phyloP scores from a whole-genome alignment of 2,113 vertebrate species.

The Gallinago media region DNA sequence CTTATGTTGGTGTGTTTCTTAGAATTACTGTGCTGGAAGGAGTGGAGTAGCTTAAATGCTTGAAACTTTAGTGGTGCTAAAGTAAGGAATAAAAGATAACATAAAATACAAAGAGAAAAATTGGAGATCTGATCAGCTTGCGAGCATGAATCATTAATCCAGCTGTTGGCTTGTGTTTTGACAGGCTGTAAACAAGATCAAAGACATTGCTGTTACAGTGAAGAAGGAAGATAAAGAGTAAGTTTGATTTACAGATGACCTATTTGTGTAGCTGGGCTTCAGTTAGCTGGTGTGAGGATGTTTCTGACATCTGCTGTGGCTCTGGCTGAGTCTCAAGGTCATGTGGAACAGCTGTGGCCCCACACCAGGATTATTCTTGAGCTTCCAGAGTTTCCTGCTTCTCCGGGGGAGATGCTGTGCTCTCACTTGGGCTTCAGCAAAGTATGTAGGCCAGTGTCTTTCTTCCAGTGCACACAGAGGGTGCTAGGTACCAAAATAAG shows the following conservation, averaged over 20 bases:
- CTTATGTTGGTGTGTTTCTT: fast-evolving
- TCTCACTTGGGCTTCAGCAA: background rate
- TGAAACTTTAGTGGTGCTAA: background rate
- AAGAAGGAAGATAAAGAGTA: constrained; percentile 93
- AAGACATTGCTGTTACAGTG: constrained; percentile 88
- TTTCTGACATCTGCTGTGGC: background rate
- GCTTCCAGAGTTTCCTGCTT: background rate
- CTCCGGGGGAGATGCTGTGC: fast-evolving
- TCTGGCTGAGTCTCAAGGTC: background rate
- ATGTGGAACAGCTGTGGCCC: background rate
- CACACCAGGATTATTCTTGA: fast-evolving
- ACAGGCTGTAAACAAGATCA: constrained; percentile 92
- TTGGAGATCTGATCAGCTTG: background rate
- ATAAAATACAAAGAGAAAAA: background rate
- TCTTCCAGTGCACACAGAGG: fast-evolving
- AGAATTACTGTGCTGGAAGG: background rate
- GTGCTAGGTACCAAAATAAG: background rate
- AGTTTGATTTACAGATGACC: constrained; percentile 55
- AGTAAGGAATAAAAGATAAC: background rate
- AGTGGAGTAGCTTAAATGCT: background rate
- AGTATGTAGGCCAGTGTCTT: background rate
- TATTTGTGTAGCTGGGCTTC: background rate
- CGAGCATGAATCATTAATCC: background rate
- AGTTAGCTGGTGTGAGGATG: background rate
- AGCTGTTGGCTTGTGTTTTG: constrained; percentile 40